These are phyloP conservation scores for Danio jaintianensis DNA, from an alignment of 2,797 vertebrate genomes.

Conservation along the genomic window DNA sequence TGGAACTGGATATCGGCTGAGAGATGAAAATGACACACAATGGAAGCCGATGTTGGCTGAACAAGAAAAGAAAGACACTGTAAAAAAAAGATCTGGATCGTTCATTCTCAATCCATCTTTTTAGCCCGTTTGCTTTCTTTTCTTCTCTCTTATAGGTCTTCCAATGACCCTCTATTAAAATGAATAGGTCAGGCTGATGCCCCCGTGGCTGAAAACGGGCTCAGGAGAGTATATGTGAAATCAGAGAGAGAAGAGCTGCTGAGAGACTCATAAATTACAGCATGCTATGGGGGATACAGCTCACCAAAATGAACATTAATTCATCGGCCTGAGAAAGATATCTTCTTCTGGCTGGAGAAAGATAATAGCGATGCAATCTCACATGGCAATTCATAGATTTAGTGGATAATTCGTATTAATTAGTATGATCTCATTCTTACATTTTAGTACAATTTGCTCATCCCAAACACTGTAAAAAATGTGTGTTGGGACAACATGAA, in stretches of 20 bases:
- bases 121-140: constrained; percentile 13
- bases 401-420: too few relatives aligned
- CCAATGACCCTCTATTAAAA: constrained; percentile 21
- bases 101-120: not conserved
- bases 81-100: constrained; percentile 38
- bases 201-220: not conserved
- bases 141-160: constrained; percentile 1
- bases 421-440: too few relatives aligned
- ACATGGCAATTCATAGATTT: too few relatives aligned
- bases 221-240: not conserved
- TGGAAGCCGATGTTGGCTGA: constrained; percentile 45
- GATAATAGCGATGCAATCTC: not conserved
- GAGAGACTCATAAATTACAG: constrained; percentile 40
- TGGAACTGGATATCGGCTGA: constrained; percentile 53
- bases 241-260: constrained; percentile 15
- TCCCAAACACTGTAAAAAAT: too few relatives aligned
- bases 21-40: constrained; percentile 60
- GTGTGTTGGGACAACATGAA: too few relatives aligned
- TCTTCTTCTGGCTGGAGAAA: constrained; percentile 7
- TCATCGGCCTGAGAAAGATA: constrained; percentile 20
- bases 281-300: not conserved
- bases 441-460: too few relatives aligned
- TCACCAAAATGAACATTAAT: constrained; percentile 33
- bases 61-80: not conserved
- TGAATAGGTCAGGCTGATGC: constrained; percentile 27